Base-by-base conservation (phyloP, 2,888 invertebrate genomes). In the Fragum fragum region DNA sequence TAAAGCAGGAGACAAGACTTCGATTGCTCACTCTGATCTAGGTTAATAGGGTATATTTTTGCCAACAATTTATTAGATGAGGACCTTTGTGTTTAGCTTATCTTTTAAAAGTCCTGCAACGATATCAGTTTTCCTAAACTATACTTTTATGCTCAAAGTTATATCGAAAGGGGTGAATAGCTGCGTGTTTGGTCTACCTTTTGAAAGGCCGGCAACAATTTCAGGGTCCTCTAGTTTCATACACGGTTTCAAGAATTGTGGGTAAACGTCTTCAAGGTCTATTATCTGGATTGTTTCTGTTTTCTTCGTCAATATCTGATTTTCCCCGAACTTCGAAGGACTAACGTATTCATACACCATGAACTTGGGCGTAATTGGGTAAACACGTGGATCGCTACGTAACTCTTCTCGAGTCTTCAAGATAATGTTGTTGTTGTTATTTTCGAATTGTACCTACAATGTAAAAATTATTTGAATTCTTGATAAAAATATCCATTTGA, bases 241-340 rank as follows among this genome's bases (percentile, higher is more conserved):
- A 63, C 63, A 63, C 7, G 63, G 63, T 32, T 36, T 32, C 0
- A n/a, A 28, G 21, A 63, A 63, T 18, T 63, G 32, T 28, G 63
- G 63, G 36, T 63, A 63, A n/a, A 63, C 36, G 7, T 63, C 63
- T 63, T 63, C 63, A 18, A 63, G 63, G n/a, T 63, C 28, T 16
- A 63, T 3, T 63, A 9, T 29, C 2, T 32, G 14, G n/a, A 3
- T 32, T 32, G 32, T 36, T 63, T 32, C 32, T 9, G 2, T 16
- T 63, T 32, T 26, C 57, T 57, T 28, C 6, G 11, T 23, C 28
- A 28, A 28, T 57, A 26, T 14, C 26, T 26, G 18, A 23, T 5
- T 57, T 7, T 57, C 28, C 9, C 14, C 16, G 18, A 28, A 57
- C 26, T 57, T 28, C 11, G 57, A 28, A 7, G 57, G 28, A 23